Base-by-base conservation (phyloP, 1,140 invertebrate genomes). In the Megathymus violae region DNA sequence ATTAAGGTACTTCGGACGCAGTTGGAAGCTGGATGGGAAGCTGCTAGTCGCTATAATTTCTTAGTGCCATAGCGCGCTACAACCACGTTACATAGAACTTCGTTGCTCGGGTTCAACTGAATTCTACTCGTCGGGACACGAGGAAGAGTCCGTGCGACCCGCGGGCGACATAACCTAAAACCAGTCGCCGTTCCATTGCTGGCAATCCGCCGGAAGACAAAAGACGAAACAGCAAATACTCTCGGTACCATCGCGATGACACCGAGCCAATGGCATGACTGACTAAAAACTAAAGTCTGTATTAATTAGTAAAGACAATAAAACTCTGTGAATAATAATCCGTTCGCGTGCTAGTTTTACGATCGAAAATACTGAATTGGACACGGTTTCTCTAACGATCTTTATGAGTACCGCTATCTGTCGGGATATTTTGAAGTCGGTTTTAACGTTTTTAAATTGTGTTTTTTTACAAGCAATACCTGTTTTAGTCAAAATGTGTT, bases 221-320 rank as follows among this genome's bases (percentile, higher is more conserved):
- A 7, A 31, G 4, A 38, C 40, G 1, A 22, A 52, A 52, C 31
- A 51, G 19, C 16, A 38, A n/a, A n/a, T n/a, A n/a, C n/a, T n/a
- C n/a, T n/a, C n/a, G n/a, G n/a, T n/a, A 50, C 27, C 17, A n/a
- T 40, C 34, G 16, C 19, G 31, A 22, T 40, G 36, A 52, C 50
- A 31, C 19, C 19, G 19, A 19, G 11, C 31, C 47, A 52, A n/a
- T 52, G 10, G 50, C 50, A 40, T 22, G 50, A 52, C 50, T 40
- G 50, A 38, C n/a, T 36, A 13, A 51, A 52, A 40, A 38, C 10
- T 22, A 16, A 17, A 40, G 16, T 40, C 34, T 43, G 64, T 70
- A 74, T 78, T 73, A 82, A 80, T 82, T 80, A 80, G 64, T 68
- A 71, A 66, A 79, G 73, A 79, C 73, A 80, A 78, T 80, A 80